phyloP scores from a whole-genome alignment of 2,113 vertebrate genomes.

The Tachysurus vachellii region DNA sequence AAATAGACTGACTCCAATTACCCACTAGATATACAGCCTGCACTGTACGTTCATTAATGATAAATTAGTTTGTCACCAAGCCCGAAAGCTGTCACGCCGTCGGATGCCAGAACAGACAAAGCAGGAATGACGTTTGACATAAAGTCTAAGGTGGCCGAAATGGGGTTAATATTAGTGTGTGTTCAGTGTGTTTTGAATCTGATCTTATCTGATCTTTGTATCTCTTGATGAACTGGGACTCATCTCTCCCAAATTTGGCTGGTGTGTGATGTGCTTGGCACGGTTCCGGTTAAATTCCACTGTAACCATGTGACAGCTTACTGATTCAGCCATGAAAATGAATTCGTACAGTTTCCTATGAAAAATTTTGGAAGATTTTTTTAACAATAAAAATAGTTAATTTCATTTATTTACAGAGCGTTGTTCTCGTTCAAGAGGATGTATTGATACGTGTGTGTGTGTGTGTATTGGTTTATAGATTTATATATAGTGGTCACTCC shows the following conservation, averaged over 20 bases:
- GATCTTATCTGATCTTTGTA: not conserved
- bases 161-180: not conserved
- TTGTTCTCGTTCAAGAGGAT: not conserved
- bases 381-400: no score
- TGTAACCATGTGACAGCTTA: no score
- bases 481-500: slow-evolving; percentile 5
- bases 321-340: no score
- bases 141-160: not conserved
- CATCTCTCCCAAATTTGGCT: no score
- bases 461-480: not conserved
- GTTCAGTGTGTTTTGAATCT: not conserved
- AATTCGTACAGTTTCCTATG: no score
- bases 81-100: not conserved
- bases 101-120: not conserved
- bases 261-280: no score
- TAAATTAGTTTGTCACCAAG: slow-evolving; percentile 5
- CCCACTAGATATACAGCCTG: slow-evolving; percentile 1
- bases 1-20: slow-evolving; percentile 10
- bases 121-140: not conserved
- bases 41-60: not conserved
- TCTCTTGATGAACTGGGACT: not conserved
- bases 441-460: not conserved
- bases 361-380: no score
- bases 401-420: no score
- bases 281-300: no score